Conservation (phyloP, 2,113 vertebrate genomes). For the Oryzias melastigma region DNA sequence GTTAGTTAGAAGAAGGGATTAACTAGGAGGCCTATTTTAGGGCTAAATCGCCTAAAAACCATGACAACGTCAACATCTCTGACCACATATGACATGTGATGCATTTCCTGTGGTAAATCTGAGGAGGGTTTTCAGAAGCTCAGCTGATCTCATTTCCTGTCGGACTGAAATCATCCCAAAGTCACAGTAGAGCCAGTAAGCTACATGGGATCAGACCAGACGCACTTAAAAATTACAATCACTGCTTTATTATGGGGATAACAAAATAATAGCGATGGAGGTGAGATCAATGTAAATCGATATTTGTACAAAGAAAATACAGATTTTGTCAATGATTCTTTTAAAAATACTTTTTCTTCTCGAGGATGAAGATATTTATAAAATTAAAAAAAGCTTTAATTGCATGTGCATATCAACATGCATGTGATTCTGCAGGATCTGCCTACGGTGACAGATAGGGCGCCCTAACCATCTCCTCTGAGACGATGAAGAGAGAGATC, state of each 20-base stretch:
- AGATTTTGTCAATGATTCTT: too few species aligned
- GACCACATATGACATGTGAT: constrained; percentile 66
- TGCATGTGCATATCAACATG: constrained; percentile 10
- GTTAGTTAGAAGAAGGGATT: constrained; percentile 56
- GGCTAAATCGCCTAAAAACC: constrained; percentile 64
- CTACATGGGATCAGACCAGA: constrained; percentile 32
- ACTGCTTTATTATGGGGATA: constrained; percentile 19
- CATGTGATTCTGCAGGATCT: constrained; percentile 29
- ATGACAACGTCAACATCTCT: constrained; percentile 65
- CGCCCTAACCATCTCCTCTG: constrained; percentile 43
- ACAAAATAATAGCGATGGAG: constrained; percentile 12
- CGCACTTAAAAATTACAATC: constrained; percentile 32
- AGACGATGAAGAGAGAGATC: constrained; percentile 48
- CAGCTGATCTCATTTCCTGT: constrained; percentile 71
- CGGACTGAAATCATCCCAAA: constrained; percentile 41
- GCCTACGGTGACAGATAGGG: constrained; percentile 64
- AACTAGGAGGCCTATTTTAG: constrained; percentile 66
- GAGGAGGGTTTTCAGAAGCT: constrained; percentile 53
- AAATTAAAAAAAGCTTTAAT: background rate
- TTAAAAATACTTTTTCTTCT: too few species aligned
- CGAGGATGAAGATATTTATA: too few species aligned
- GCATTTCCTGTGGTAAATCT: constrained; percentile 60
- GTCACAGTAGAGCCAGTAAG: constrained; percentile 34
- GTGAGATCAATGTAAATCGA: background rate
- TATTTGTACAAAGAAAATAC: too few species aligned